These are phyloP conservation scores for Buphagus erythrorhynchus DNA, from an alignment of 2,797 vertebrate species.

Conservation along the genomic window DNA sequence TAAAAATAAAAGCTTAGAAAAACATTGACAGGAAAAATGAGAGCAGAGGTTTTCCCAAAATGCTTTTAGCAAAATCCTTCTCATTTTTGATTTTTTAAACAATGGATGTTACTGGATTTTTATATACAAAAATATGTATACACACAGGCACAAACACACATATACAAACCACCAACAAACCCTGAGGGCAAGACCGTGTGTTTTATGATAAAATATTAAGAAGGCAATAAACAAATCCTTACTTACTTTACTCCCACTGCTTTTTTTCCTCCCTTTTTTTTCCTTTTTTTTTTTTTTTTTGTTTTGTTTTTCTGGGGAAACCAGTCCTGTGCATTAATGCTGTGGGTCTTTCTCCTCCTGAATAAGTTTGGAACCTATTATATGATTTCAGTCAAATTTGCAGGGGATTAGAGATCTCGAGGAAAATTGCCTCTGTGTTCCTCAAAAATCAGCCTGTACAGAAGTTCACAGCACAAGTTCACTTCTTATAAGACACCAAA, in stretches of 20 bases:
- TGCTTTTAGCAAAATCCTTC: slow-evolving; percentile 51
- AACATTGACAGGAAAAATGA: slow-evolving; percentile 59
- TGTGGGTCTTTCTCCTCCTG: neutral
- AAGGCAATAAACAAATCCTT: neutral
- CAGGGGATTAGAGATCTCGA: neutral
- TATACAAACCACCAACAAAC: slow-evolving; percentile 19
- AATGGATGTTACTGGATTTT: neutral
- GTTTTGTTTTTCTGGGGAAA: neutral
- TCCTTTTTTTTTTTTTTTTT: no score
- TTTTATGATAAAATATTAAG: slow-evolving; percentile 26
- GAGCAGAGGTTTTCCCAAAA: slow-evolving; percentile 37
- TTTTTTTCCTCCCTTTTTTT: fast-evolving
- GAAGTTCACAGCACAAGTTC: neutral
- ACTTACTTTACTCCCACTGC: neutral
- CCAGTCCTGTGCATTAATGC: neutral
- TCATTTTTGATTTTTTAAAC: slow-evolving; percentile 33
- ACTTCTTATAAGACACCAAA: neutral
- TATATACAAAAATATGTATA: slow-evolving; percentile 3
- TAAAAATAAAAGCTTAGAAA: slow-evolving; percentile 74
- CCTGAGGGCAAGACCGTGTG: neutral
- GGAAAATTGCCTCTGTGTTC: neutral
- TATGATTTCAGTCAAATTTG: neutral
- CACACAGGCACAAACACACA: neutral
- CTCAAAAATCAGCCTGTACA: neutral
- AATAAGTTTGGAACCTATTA: neutral